These are phyloP conservation scores for Lucilia cuprina DNA, from an alignment of 1,140 invertebrate genomes.

Conservation along the genomic window DNA sequence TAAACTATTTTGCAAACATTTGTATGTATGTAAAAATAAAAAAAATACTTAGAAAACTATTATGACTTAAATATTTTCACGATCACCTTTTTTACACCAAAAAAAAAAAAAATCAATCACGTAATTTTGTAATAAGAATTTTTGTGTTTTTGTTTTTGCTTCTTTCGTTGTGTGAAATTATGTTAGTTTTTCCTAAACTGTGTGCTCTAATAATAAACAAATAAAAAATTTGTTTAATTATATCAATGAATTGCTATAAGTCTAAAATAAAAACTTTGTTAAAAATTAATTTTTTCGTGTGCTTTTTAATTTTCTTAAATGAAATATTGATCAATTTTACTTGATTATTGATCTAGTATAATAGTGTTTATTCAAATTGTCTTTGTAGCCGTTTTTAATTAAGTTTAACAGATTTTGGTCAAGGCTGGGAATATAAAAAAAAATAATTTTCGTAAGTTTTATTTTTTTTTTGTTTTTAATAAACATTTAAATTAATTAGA, in stretches of 20 bases:
- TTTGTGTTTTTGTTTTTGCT: no score
- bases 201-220: no score
- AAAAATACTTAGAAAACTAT: background rate
- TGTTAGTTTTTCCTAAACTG: no score
- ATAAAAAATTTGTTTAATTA: no score
- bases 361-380: background rate
- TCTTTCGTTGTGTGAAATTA: no score
- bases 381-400: background rate
- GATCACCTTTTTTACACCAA: background rate
- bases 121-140: background rate
- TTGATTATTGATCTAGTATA: no score
- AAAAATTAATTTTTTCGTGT: no score
- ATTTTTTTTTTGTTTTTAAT: background rate
- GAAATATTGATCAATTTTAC: background rate
- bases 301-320: background rate
- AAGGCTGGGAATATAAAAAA: background rate
- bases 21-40: no score
- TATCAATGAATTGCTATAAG: no score
- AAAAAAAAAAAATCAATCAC: background rate
- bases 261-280: no score
- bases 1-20: no score
- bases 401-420: background rate
- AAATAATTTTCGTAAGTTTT: background rate
- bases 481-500: background rate
- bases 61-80: background rate